Conservation (phyloP, 2,797 vertebrate species). For the Manis javanica region DNA sequence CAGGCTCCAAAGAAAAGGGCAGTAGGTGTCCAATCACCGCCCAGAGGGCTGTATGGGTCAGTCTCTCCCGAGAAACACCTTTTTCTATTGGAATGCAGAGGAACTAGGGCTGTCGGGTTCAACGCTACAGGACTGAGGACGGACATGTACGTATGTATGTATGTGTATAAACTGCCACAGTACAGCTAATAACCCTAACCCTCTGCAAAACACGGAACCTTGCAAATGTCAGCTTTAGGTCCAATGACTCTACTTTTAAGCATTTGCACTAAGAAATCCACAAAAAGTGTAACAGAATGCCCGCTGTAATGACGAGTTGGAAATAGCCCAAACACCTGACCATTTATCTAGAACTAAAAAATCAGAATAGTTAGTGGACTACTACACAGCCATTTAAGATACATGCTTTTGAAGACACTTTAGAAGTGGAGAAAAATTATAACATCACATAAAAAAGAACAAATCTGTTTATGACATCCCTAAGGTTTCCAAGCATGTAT, state of each 20-base stretch:
- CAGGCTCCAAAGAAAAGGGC: not conserved
- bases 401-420: not conserved
- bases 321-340: not conserved
- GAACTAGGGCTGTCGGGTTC: not conserved
- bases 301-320: too few species aligned
- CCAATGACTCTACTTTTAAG: not conserved
- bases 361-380: not conserved
- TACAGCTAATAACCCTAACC: not conserved
- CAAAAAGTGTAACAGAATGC: not conserved
- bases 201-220: not conserved
- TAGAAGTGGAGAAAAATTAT: not conserved
- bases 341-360: not conserved
- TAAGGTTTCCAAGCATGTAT: conserved; percentile 40
- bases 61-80: not conserved
- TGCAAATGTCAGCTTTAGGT: not conserved
- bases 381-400: not conserved
- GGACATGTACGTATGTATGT: not conserved
- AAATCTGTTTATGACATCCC: conserved; percentile 42
- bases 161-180: not conserved
- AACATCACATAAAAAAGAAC: not conserved
- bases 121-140: not conserved
- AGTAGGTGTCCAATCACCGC: not conserved
- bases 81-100: not conserved
- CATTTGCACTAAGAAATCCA: not conserved
- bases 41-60: not conserved